Conservation (phyloP, 2,113 vertebrate genomes). For the Globicephala melas region DNA sequence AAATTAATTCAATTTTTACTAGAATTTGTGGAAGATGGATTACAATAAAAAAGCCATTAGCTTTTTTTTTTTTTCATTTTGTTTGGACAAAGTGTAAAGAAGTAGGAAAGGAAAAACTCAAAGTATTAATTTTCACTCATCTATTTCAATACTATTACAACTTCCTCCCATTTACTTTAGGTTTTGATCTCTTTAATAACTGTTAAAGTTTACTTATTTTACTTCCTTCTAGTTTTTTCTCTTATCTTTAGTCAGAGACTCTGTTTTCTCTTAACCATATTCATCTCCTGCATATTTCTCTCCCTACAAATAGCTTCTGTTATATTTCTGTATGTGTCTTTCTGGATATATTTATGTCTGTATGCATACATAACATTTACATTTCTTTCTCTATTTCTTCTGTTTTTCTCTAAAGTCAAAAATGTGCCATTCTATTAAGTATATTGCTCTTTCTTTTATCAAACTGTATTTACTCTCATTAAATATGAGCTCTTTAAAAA, state of each 20-base stretch:
- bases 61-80: background rate
- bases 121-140: background rate
- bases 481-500: background rate
- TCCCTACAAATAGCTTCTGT: background rate
- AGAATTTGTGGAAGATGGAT: background rate
- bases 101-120: background rate
- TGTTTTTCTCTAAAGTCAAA: background rate
- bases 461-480: background rate
- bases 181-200: background rate
- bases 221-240: background rate
- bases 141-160: background rate
- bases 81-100: background rate
- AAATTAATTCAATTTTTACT: background rate
- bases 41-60: background rate
- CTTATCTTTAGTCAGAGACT: background rate
- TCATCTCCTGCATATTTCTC: background rate
- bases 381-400: background rate
- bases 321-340: background rate
- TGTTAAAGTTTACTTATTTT: background rate
- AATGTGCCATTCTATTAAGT: background rate
- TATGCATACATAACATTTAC: background rate
- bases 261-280: background rate
- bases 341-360: background rate
- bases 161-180: background rate
- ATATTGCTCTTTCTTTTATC: background rate